These are phyloP conservation scores for Perizoma affinitatum DNA, from an alignment of 2,888 invertebrate genomes.

Conservation along the genomic window DNA sequence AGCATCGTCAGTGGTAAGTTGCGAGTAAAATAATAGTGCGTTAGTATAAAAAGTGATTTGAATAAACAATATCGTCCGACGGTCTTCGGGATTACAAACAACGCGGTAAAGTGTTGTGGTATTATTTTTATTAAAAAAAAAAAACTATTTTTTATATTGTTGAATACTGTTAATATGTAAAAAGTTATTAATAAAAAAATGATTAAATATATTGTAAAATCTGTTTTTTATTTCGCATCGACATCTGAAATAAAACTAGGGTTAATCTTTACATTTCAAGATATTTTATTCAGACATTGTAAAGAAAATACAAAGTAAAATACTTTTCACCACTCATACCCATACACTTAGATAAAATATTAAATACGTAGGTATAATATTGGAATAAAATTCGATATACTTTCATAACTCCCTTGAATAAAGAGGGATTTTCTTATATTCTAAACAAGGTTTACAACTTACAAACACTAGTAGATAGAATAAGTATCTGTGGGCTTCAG, in stretches of 20 bases:
- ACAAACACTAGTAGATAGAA: conserved; percentile 36
- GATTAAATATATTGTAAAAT: conserved; percentile 38
- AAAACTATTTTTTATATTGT: conserved; percentile 27
- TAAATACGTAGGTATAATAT: conserved; percentile 72
- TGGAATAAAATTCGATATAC: conserved; percentile 76
- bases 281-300: conserved; percentile 81
- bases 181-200: conserved; percentile 51
- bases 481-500: conserved; percentile 40
- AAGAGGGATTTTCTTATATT: conserved; percentile 51
- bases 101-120: conserved; percentile 52
- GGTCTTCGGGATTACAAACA: conserved; percentile 19
- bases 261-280: conserved; percentile 61
- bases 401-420: conserved; percentile 60
- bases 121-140: conserved; percentile 31
- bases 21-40: conserved; percentile 70
- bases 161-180: conserved; percentile 52
- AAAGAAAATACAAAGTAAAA: conserved; percentile 79
- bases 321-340: conserved; percentile 68
- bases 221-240: conserved; percentile 54
- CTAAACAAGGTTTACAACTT: conserved; percentile 49
- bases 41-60: conserved; percentile 60
- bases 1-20: conserved; percentile 68
- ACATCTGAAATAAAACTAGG: conserved; percentile 50
- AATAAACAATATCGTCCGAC: conserved; percentile 19
- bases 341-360: conserved; percentile 74